Percentiles rank a stretch among this genome's conserved stretches.
These are phyloP conservation scores for Monopterus albus DNA, from an alignment of 2,113 vertebrate genomes.

Conservation along the genomic window DNA sequence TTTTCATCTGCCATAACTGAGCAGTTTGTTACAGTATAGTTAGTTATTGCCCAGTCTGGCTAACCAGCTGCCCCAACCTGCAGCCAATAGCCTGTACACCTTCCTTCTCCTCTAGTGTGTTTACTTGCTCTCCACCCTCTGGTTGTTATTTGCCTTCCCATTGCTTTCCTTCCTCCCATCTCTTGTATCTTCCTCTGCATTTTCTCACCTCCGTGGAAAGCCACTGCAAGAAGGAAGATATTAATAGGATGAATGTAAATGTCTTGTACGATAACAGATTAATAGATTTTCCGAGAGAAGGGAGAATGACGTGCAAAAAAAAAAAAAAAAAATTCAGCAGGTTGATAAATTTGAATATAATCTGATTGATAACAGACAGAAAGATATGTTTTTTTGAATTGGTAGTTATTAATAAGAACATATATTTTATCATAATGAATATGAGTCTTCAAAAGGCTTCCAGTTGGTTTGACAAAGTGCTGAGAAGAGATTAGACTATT, in stretches of 20 bases:
- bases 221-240: constrained; percentile 48
- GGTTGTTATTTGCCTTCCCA: background rate
- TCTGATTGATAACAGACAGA: constrained; percentile 48
- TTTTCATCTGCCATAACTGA: background rate
- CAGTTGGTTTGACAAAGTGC: constrained; percentile 3
- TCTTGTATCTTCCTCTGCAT: constrained; percentile 16
- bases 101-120: background rate
- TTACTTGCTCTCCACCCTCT: background rate
- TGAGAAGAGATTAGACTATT: constrained; percentile 39
- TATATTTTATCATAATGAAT: constrained; percentile 24
- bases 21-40: constrained; percentile 1
- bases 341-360: constrained; percentile 48
- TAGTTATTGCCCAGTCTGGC: background rate
- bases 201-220: constrained; percentile 16
- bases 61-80: constrained; percentile 6
- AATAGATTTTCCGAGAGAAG: constrained; percentile 22
- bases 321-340: constrained; percentile 4
- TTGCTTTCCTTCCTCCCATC: background rate
- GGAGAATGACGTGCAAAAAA: constrained; percentile 32
- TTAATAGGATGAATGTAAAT: constrained; percentile 44
- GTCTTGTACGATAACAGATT: constrained; percentile 47
- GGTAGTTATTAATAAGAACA: constrained; percentile 40
- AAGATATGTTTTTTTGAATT: constrained; percentile 38
- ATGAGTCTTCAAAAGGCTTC: constrained; percentile 24
- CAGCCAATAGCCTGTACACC: background rate